A percentile compares a stretch with the other conserved stretches of the same genome.
phyloP scores from a whole-genome alignment of 1,140 invertebrate species.

The Triops cancriformis region DNA sequence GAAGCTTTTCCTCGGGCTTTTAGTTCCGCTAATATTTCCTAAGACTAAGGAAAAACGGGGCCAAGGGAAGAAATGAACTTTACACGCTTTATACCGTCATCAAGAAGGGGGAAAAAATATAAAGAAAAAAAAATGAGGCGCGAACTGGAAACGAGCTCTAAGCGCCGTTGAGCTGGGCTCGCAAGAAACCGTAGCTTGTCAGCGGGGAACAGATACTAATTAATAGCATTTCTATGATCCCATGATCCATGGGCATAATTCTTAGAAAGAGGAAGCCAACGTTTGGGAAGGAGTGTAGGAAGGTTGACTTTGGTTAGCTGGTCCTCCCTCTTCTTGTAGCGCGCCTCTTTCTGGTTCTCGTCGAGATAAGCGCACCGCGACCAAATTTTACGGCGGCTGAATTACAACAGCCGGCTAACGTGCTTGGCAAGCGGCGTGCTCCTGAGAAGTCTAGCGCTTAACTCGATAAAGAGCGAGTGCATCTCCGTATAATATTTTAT shows the following conservation, averaged over 20 bases:
- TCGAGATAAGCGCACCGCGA: background rate
- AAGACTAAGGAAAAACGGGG: background rate
- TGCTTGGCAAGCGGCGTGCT: background rate
- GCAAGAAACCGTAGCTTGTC: background rate
- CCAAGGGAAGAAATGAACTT: background rate
- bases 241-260: background rate
- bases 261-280: background rate
- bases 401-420: background rate
- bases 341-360: background rate
- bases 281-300: background rate
- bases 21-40: background rate
- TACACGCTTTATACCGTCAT: background rate
- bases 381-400: background rate
- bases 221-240: background rate
- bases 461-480: slow-evolving; percentile 9
- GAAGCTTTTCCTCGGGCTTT: background rate
- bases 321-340: background rate
- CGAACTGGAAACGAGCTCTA: background rate
- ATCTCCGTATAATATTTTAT: background rate
- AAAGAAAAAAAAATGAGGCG: too few species aligned
- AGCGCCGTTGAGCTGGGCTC: background rate
- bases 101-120: background rate
- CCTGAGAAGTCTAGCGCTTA: background rate
- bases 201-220: background rate
- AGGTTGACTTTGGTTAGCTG: background rate